phyloP scores from a whole-genome alignment of 2,113 vertebrate species.

The Zeus faber region DNA sequence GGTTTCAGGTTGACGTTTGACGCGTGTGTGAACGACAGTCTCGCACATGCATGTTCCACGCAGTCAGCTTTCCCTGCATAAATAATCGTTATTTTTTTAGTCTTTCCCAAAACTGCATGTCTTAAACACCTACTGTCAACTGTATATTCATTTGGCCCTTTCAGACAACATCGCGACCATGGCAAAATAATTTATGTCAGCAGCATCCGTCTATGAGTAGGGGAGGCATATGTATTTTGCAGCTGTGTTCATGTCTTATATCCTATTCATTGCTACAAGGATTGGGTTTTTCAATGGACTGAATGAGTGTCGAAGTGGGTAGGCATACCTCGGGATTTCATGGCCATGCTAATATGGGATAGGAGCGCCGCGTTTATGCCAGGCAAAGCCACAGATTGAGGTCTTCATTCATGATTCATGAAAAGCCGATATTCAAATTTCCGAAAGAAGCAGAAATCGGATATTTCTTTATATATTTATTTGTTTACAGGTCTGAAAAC shows the following conservation, averaged over 20 bases:
- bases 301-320: conserved; percentile 30
- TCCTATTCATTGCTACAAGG: neutral
- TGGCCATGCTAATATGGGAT: conserved; percentile 20
- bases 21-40: too few species aligned
- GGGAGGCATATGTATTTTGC: neutral
- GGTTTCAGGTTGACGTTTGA: too few species aligned
- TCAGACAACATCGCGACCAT: too few species aligned
- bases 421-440: neutral
- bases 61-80: too few species aligned
- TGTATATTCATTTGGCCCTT: too few species aligned
- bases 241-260: neutral
- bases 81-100: too few species aligned
- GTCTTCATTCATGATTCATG: conserved; percentile 5
- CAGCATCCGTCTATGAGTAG: conserved; percentile 6
- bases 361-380: conserved; percentile 9
- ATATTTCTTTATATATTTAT: conserved; percentile 11
- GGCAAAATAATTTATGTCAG: too few species aligned
- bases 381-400: conserved; percentile 5
- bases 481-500: conserved; percentile 32
- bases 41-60: too few species aligned
- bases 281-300: conserved; percentile 21
- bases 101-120: too few species aligned
- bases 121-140: too few species aligned
- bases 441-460: conserved; percentile 4
- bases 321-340: conserved; percentile 17